Conservation (phyloP, 1,140 invertebrate genomes). For the Telenomus remus region DNA sequence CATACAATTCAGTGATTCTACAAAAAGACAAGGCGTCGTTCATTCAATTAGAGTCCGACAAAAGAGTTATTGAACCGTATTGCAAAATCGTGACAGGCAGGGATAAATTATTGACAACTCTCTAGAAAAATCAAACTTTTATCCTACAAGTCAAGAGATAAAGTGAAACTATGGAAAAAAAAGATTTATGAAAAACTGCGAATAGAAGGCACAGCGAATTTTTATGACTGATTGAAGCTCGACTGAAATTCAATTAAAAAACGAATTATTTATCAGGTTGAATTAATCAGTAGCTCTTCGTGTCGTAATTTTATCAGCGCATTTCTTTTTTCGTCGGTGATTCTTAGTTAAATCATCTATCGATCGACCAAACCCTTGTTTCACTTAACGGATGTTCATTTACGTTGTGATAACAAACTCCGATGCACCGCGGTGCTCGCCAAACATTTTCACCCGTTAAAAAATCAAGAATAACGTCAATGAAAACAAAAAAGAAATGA, state of each 20-base stretch:
- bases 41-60: slow-evolving; percentile 21
- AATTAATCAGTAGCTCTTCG: no score
- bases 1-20: slow-evolving; percentile 16
- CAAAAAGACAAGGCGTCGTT: slow-evolving; percentile 15
- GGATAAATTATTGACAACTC: no score
- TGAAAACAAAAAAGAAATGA: slow-evolving; percentile 1
- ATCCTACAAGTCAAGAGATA: no score
- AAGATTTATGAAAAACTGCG: no score
- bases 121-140: no score
- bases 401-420: slow-evolving; percentile 6
- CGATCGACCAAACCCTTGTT: slow-evolving; percentile 20
- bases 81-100: background rate
- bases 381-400: slow-evolving; percentile 12
- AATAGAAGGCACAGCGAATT: no score
- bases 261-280: no score
- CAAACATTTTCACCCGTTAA: slow-evolving; percentile 1
- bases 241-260: no score
- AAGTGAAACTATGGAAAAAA: no score
- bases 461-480: slow-evolving; percentile 1
- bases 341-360: slow-evolving; percentile 24
- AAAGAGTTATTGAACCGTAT: background rate
- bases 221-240: no score
- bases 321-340: slow-evolving; percentile 9
- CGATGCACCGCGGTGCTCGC: background rate
- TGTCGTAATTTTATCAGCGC: no score